These are phyloP conservation scores for Amazona vittata DNA, from an alignment of 2,113 vertebrate species.

Conservation along the genomic window DNA sequence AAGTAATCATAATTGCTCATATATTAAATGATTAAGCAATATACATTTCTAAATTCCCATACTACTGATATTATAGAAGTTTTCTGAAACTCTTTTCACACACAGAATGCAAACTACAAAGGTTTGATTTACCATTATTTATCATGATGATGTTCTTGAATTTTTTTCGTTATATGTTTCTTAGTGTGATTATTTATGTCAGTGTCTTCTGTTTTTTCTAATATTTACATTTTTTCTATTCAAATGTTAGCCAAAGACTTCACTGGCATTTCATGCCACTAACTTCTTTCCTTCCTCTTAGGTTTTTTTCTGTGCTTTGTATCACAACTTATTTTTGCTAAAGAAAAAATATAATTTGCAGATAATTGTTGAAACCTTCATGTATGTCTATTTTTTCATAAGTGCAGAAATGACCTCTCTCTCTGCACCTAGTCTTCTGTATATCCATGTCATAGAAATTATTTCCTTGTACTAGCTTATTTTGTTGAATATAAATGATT, in stretches of 20 bases:
- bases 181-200: neutral
- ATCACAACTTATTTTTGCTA: neutral
- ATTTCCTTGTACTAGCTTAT: neutral
- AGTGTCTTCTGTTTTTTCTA: neutral
- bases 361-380: neutral
- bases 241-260: neutral
- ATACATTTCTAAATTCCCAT: neutral
- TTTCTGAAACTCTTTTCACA: neutral
- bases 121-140: neutral
- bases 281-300: neutral
- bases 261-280: neutral
- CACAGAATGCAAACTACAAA: neutral
- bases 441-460: neutral
- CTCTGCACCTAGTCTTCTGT: neutral
- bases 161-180: neutral
- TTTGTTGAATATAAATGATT: neutral
- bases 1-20: neutral
- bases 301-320: neutral
- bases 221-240: neutral
- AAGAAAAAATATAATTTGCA: neutral
- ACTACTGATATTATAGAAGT: neutral
- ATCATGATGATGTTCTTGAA: neutral
- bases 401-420: neutral
- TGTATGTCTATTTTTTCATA: neutral
- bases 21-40: neutral